Conservation (phyloP, 1,140 invertebrate genomes). For the Sitobion miscanthi region DNA sequence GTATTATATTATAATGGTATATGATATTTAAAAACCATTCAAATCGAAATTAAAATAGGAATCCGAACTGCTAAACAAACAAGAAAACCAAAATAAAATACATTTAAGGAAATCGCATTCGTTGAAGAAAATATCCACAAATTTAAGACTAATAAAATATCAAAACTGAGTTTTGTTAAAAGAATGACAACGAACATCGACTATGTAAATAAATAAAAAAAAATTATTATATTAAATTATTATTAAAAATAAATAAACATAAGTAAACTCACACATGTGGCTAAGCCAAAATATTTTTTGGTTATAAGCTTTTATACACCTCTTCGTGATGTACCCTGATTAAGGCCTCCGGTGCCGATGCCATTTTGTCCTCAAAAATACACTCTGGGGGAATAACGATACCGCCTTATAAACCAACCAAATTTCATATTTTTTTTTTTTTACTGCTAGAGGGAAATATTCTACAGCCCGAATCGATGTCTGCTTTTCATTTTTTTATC, state of each 20-base stretch:
- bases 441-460: too few species aligned
- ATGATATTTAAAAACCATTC: not conserved
- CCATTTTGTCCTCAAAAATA: too few species aligned
- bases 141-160: not conserved
- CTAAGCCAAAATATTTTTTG: not conserved
- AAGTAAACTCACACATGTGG: not conserved
- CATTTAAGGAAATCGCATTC: not conserved
- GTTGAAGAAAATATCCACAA: not conserved
- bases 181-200: too few species aligned
- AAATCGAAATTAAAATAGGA: too few species aligned
- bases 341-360: too few species aligned
- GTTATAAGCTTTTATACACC: not conserved
- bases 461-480: too few species aligned
- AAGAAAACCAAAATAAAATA: too few species aligned
- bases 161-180: not conserved
- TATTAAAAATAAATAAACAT: not conserved
- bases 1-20: too few species aligned
- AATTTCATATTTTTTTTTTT: too few species aligned
- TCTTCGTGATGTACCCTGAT: not conserved
- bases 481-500: too few species aligned
- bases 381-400: too few species aligned
- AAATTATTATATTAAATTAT: not conserved
- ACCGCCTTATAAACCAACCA: too few species aligned
- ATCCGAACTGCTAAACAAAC: not conserved
- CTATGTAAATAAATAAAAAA: not conserved